phyloP scores from a whole-genome alignment of 2,113 vertebrate species.

The Heterotis niloticus region DNA sequence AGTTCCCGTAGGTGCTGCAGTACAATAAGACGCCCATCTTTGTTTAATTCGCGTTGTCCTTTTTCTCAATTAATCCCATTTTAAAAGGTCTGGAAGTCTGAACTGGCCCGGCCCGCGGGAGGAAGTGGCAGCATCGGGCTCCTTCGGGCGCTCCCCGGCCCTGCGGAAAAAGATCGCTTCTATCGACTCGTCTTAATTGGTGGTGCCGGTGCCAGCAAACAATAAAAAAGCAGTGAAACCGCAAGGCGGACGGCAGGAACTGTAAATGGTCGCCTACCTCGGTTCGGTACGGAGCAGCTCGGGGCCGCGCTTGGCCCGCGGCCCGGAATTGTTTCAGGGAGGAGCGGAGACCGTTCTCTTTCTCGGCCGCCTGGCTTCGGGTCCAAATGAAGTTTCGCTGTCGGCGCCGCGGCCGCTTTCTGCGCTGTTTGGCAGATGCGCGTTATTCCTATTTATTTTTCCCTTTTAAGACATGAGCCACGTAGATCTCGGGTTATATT shows the following conservation, averaged over 20 bases:
- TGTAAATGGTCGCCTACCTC: conserved; percentile 2
- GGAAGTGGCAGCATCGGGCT: too few species aligned
- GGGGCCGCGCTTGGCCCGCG: conserved; percentile 30
- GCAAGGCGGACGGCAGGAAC: conserved; percentile 12
- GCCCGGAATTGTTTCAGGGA: conserved; percentile 36
- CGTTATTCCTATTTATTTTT: background rate
- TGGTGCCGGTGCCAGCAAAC: background rate
- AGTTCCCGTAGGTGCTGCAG: too few species aligned
- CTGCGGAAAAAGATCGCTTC: background rate
- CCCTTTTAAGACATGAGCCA: background rate
- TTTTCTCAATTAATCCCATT: too few species aligned
- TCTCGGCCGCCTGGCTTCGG: conserved; percentile 28
- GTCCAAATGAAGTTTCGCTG: conserved; percentile 5
- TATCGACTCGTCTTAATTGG: conserved; percentile 8
- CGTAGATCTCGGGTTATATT: background rate
- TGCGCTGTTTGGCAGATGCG: background rate
- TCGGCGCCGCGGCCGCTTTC: background rate
- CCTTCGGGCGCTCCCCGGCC: too few species aligned
- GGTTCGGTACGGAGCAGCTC: conserved; percentile 32
- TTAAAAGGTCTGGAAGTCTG: background rate
- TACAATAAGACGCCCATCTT: too few species aligned
- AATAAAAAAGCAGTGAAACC: conserved; percentile 7
- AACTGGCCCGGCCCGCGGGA: background rate
- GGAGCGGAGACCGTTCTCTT: conserved; percentile 27
- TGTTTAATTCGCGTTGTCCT: too few species aligned